Percentiles rank a stretch among this genome's conserved stretches.
Evolutionary conservation across 2,797 vertebrate species (phyloP).

Genomic region (Leucoraja ocellata): DNA sequence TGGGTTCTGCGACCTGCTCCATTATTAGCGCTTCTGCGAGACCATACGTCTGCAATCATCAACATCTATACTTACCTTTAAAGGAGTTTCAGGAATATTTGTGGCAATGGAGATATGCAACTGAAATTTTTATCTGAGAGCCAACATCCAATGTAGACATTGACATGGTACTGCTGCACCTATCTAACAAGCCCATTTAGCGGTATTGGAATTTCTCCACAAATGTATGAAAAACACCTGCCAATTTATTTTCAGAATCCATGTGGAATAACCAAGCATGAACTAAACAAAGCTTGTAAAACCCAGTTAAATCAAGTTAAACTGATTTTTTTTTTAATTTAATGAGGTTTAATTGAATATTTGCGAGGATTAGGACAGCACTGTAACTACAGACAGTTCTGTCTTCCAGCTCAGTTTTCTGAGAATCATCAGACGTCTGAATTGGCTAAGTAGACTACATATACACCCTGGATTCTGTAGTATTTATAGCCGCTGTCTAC

Average conservation of each 20-base stretch:
- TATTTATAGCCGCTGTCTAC: slow-evolving; percentile 19
- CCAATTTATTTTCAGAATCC: not conserved
- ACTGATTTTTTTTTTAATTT: slow-evolving; percentile 6
- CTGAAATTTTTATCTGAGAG: no score
- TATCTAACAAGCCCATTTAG: no score
- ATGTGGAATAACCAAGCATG: not conserved
- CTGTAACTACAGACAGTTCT: not conserved
- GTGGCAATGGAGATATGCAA: no score
- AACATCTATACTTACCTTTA: no score
- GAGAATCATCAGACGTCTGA: slow-evolving; percentile 17
- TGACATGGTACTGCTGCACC: no score
- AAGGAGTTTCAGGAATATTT: no score
- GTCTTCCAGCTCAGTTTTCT: slow-evolving; percentile 17
- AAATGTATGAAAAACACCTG: not conserved
- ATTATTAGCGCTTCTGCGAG: no score
- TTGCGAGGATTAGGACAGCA: not conserved
- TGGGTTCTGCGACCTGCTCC: no score
- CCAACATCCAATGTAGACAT: no score
- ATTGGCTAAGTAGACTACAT: not conserved
- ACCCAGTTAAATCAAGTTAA: not conserved
- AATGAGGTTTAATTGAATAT: not conserved
- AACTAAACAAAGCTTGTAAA: not conserved
- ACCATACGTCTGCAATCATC: no score
- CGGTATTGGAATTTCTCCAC: no score
- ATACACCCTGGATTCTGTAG: slow-evolving; percentile 6